Evolutionary conservation across 2,113 vertebrate species (phyloP).

Genomic region (Atractosteus spatula): DNA sequence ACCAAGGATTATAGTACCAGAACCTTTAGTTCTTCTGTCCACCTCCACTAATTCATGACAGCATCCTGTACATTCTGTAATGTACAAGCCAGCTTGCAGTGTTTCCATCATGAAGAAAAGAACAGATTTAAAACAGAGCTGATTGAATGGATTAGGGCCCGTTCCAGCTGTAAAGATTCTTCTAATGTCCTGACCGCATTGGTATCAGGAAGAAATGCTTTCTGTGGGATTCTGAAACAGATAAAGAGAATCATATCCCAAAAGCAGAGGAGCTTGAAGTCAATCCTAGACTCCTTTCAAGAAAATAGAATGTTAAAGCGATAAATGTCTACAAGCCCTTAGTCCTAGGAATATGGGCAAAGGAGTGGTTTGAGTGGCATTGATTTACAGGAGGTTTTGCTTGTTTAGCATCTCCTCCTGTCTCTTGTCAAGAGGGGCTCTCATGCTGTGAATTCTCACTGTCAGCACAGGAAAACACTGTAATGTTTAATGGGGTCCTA

Average conservation of each 20-base stretch:
- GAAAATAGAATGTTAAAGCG: too few relatives aligned
- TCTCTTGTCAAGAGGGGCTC: neutral
- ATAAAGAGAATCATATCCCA: too few relatives aligned
- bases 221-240: neutral
- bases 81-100: neutral
- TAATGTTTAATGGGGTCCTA: neutral
- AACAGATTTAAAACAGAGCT: neutral
- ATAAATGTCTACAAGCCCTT: too few relatives aligned
- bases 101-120: neutral
- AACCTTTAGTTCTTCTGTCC: neutral
- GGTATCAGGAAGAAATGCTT: constrained; percentile 3
- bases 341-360: neutral
- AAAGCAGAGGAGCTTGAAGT: too few relatives aligned
- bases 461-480: neutral
- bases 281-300: too few relatives aligned
- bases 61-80: neutral
- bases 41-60: constrained; percentile 14
- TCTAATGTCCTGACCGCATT: constrained; percentile 23
- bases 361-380: neutral
- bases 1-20: too few relatives aligned
- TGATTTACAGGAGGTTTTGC: neutral
- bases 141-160: constrained; percentile 21
- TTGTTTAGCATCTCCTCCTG: neutral
- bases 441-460: neutral
- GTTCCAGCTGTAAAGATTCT: constrained; percentile 23